Percentiles rank a stretch among this genome's conserved stretches.
Conservation (phyloP, 2,797 vertebrate species). For the Tamandua tetradactyla region DNA sequence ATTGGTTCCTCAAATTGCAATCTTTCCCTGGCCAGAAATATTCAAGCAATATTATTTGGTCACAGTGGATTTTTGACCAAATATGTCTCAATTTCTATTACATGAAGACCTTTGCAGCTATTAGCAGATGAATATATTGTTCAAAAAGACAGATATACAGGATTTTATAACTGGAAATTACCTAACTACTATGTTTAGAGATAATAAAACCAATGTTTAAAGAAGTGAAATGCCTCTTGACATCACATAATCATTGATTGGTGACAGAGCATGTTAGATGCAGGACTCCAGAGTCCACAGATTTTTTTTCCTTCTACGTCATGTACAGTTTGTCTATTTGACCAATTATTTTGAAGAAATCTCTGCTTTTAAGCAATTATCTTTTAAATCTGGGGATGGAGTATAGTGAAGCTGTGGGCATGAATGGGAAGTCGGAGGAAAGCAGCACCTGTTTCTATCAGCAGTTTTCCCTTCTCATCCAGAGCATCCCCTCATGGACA, state of each 20-base stretch:
- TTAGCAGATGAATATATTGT: not conserved
- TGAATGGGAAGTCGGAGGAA: not conserved
- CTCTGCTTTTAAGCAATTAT: not conserved
- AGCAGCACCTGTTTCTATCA: not conserved
- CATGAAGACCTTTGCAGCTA: not conserved
- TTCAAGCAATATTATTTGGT: not conserved
- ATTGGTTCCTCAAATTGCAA: not conserved
- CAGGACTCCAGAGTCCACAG: not conserved
- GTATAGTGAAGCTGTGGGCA: too few species aligned
- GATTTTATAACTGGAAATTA: not conserved
- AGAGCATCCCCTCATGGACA: too few species aligned
- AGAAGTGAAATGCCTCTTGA: not conserved
- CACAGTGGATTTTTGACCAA: not conserved
- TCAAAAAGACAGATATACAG: not conserved
- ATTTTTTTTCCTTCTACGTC: rapidly evolving
- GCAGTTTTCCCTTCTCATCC: not conserved
- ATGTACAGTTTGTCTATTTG: not conserved
- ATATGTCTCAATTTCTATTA: not conserved
- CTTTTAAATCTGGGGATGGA: not conserved
- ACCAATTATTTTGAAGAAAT: not conserved
- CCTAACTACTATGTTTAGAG: not conserved
- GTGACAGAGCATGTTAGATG: not conserved
- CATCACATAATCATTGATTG: not conserved
- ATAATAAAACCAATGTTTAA: not conserved
- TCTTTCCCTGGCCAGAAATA: not conserved